Evolutionary conservation across 2,888 invertebrate species (phyloP).

Genomic region (Lasiommata megera): DNA sequence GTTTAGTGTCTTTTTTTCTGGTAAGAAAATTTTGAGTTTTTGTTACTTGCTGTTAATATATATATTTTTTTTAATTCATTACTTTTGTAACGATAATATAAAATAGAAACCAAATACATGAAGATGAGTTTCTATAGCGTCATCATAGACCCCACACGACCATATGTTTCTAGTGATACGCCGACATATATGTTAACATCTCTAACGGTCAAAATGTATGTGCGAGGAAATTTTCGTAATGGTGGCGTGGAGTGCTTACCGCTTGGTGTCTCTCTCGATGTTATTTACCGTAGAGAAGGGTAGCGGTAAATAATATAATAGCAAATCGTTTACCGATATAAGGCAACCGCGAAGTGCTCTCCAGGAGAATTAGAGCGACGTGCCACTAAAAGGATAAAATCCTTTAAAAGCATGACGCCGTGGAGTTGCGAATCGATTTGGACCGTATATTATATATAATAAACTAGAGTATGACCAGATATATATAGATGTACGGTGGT

Average conservation of each 20-base stretch:
- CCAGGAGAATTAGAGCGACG: conserved; percentile 34
- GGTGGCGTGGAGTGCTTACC: neutral
- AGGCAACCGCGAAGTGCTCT: conserved; percentile 37
- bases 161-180: no score
- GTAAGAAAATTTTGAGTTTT: no score
- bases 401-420: conserved; percentile 41
- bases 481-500: no score
- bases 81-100: no score
- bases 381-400: conserved; percentile 39
- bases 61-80: no score
- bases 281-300: conserved; percentile 18
- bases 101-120: no score
- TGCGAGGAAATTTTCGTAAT: neutral
- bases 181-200: no score
- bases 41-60: no score
- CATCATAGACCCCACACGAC: no score
- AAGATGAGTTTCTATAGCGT: no score
- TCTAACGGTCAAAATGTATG: neutral
- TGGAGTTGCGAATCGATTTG: conserved; percentile 15
- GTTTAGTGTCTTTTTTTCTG: no score
- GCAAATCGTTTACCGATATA: conserved; percentile 38
- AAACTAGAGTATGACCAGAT: neutral
- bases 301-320: conserved; percentile 33
- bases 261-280: conserved; percentile 11
- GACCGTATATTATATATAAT: neutral